Percentiles rank a stretch among this genome's conserved stretches.
These are phyloP conservation scores for Caiman crocodilus DNA, from an alignment of 2,797 vertebrate species.

Conservation along the genomic window DNA sequence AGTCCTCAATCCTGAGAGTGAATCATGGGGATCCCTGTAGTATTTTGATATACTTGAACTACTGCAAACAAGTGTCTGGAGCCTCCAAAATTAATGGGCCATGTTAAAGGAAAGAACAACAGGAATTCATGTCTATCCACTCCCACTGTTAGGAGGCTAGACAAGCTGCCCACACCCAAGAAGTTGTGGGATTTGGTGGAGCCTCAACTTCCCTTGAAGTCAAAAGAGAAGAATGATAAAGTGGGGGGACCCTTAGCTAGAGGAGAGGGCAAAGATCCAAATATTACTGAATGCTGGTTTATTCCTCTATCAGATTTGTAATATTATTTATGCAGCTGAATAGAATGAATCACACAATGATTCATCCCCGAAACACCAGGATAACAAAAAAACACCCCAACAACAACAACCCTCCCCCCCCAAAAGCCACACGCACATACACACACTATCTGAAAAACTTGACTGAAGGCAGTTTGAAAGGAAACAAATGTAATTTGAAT, in stretches of 20 bases:
- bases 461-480: constrained; percentile 63
- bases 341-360: constrained; percentile 68
- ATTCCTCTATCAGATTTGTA: neutral
- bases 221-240: neutral
- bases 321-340: constrained; percentile 50
- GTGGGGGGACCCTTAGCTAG: neutral
- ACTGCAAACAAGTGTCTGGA: neutral
- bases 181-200: neutral
- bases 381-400: constrained; percentile 48
- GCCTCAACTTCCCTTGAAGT: neutral
- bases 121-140: neutral
- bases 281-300: constrained; percentile 1
- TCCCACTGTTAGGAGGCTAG: neutral
- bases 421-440: constrained; percentile 9
- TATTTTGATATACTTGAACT: neutral
- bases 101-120: neutral
- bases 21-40: rapidly evolving
- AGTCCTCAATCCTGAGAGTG: neutral
- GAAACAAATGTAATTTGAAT: constrained; percentile 60
- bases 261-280: neutral
- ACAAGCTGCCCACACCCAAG: neutral
- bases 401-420: constrained; percentile 49
- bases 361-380: constrained; percentile 55
- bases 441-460: constrained; percentile 54
- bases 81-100: neutral